Evolutionary conservation across 2,888 invertebrate species (phyloP).

Genomic region (Himalopsyche kuldschensis): DNA sequence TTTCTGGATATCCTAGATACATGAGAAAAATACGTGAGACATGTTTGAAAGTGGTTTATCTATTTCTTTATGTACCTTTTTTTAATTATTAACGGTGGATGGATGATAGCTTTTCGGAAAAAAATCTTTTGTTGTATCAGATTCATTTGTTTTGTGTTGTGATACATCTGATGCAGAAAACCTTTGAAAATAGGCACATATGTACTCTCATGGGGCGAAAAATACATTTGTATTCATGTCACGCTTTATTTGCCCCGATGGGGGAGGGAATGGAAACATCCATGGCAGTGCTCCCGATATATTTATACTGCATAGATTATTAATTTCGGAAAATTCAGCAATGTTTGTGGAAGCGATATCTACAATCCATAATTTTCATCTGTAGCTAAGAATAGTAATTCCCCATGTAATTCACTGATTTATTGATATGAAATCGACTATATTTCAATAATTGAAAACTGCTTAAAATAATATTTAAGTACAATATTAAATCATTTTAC

Average conservation of each 20-base stretch:
- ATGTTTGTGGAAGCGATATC: neutral
- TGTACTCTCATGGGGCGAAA: neutral
- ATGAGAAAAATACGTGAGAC: too few relatives aligned
- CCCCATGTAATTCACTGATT: too few relatives aligned
- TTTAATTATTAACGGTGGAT: neutral
- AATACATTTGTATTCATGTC: slow-evolving; percentile 17
- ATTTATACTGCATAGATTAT: slow-evolving; percentile 12
- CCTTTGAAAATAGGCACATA: neutral
- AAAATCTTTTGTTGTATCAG: neutral
- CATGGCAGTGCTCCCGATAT: slow-evolving; percentile 12
- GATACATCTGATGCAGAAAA: neutral
- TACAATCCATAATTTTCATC: neutral
- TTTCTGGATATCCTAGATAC: too few relatives aligned
- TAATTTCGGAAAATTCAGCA: neutral
- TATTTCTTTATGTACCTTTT: neutral
- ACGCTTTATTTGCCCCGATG: slow-evolving; percentile 25
- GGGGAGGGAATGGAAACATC: slow-evolving; percentile 23
- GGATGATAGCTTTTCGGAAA: neutral
- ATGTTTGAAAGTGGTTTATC: too few relatives aligned
- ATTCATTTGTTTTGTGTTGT: neutral
- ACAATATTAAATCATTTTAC: too few relatives aligned
- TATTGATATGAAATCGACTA: too few relatives aligned
- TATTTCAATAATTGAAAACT: too few relatives aligned
- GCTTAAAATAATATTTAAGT: too few relatives aligned
- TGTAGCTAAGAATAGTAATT: neutral